phyloP scores from a whole-genome alignment of 2,888 invertebrate species.

The Physocephala rufipes region DNA sequence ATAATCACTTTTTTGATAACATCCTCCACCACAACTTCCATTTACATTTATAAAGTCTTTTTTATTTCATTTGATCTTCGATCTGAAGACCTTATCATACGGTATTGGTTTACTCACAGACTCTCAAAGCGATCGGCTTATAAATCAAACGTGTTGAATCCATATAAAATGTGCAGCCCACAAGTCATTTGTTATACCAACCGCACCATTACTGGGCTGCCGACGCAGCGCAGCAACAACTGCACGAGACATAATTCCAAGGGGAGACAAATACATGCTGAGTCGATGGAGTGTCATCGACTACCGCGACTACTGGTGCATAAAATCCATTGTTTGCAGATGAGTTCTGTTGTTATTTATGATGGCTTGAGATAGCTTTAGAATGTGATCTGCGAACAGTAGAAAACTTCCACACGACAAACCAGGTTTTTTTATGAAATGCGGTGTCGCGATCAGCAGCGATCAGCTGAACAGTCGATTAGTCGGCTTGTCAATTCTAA shows the following conservation, averaged over 20 bases:
- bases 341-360: slow-evolving; percentile 28
- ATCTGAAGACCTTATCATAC: neutral
- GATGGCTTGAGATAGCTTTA: slow-evolving; percentile 11
- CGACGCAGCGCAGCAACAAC: too few species aligned
- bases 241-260: too few species aligned
- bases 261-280: neutral
- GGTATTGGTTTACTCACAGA: neutral
- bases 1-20: too few species aligned
- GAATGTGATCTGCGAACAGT: too few species aligned
- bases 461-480: neutral
- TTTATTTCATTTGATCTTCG: neutral
- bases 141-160: slow-evolving; percentile 24
- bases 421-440: neutral
- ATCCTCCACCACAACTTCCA: too few species aligned
- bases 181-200: slow-evolving; percentile 31
- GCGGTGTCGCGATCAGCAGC: neutral
- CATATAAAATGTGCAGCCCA: slow-evolving; percentile 33
- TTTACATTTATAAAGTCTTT: neutral
- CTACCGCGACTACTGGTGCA: slow-evolving; percentile 22
- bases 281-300: neutral
- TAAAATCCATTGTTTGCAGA: slow-evolving; percentile 31
- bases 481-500: neutral
- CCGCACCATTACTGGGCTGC: neutral
- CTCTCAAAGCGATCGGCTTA: slow-evolving; percentile 9
- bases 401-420: neutral